phyloP scores from a whole-genome alignment of 37 sponge, comb jelly and placozoan genomes.

The Bolinopsis microptera region DNA sequence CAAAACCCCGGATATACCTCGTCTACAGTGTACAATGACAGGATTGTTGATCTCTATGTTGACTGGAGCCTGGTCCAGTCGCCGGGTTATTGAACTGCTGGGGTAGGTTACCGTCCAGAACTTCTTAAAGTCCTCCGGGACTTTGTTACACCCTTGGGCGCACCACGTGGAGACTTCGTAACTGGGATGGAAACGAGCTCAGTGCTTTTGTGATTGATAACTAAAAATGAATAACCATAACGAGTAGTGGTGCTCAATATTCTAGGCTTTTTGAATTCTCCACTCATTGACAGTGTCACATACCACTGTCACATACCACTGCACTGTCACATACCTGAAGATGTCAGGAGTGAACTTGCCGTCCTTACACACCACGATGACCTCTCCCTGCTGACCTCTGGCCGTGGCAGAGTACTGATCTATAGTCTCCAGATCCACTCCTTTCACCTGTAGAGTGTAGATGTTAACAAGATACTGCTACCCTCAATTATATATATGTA shows the following conservation, averaged over 20 bases:
- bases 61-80: background rate
- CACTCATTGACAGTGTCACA: too few relatives aligned
- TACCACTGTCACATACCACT: too few relatives aligned
- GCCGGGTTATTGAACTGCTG: background rate
- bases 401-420: constrained; percentile 20
- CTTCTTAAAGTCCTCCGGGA: constrained; percentile 12
- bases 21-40: background rate
- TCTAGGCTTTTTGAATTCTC: too few relatives aligned
- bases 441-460: background rate
- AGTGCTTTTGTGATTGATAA: too few relatives aligned
- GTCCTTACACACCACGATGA: background rate
- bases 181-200: too few relatives aligned
- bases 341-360: background rate
- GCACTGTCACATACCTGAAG: background rate
- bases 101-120: constrained; percentile 10
- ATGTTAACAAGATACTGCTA: background rate
- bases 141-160: background rate
- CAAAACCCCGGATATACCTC: background rate
- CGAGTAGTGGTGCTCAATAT: too few relatives aligned
- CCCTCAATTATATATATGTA: too few relatives aligned
- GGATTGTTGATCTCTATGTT: background rate
- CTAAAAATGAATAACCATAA: too few relatives aligned
- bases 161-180: background rate
- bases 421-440: background rate
- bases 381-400: background rate